These are phyloP conservation scores for Neodiprion lecontei DNA, from an alignment of 1,140 invertebrate species.

Conservation along the genomic window DNA sequence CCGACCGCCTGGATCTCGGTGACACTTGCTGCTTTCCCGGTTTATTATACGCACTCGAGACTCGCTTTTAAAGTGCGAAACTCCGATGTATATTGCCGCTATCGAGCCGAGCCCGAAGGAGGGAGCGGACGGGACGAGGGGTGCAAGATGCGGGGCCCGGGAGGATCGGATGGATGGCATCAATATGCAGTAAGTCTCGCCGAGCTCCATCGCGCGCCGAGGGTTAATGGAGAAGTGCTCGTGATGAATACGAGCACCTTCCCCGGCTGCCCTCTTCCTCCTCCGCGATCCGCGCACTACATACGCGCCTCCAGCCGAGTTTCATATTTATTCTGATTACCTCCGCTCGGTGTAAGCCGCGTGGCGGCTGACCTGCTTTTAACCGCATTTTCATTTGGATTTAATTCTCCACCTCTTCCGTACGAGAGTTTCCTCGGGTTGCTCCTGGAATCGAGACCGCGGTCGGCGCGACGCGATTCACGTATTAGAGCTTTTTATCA, in stretches of 20 bases:
- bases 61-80: neutral
- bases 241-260: conserved; percentile 42
- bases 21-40: neutral
- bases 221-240: conserved; percentile 53
- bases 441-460: too few relatives aligned
- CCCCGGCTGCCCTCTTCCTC: neutral
- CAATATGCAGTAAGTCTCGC: conserved; percentile 59
- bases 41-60: neutral
- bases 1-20: conserved; percentile 37
- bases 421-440: too few relatives aligned
- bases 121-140: neutral
- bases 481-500: too few relatives aligned
- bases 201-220: conserved; percentile 46
- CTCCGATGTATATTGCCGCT: too few relatives aligned
- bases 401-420: too few relatives aligned
- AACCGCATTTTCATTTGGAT: too few relatives aligned
- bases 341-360: too few relatives aligned
- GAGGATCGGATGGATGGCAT: conserved; percentile 53
- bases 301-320: neutral
- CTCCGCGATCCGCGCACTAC: neutral
- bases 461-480: too few relatives aligned
- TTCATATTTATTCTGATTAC: neutral
- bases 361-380: too few relatives aligned
- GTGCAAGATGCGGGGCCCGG: neutral
- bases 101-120: conserved; percentile 14